Evolutionary conservation across 1,140 invertebrate species (phyloP), one percentile per base, ranked within the genome.

Genomic region (Drosophila sproati): DNA sequence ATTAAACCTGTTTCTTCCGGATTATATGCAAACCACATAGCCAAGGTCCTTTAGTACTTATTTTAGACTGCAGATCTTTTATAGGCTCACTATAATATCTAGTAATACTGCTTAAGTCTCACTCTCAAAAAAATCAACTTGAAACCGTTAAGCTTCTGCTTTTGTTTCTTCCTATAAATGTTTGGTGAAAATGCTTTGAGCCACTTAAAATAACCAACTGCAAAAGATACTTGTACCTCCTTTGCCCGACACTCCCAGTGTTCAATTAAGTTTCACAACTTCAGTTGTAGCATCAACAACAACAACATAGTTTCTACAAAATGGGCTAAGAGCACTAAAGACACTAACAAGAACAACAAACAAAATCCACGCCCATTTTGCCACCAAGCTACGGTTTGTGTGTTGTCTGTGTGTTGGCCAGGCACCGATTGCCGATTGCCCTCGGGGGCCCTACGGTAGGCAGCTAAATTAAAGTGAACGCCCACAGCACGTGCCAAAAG

Each of bases 381-480:
- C 76, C 68, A 60, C 79, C 50, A 71, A 61, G 62, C 47, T 20
- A 29, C 50, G 43, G 41, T 35, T n/a, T n/a, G 12, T 56, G 31
- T 48, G 28, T 50, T 35, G 10, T n/a, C 20, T 56, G 31, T 48
- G 28, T 50, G 57, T 50, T 35, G 5, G 37, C 51, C 48, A 37
- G 28, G 54, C 20, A 20, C 20, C 20, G 20, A 20, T 20, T 20
- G 54, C 39, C 60, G 41, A 47, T 48, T 50, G 31, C 62, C 72
- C 77, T 81, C 71, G 73, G 62, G 50, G 82, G 78, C 71, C 55
- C 10, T 64, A 51, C 41, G 55, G 60, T 64, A 76, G 60, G 70
- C 51, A 71, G 64, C 73, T 52, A 86, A 86, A 86, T 86, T 80
- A 64, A 80, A 79, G 85, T 80, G 43, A 74, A 87, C 83, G 83